Conservation (phyloP, 2,888 invertebrate genomes). For the Myopa testacea region DNA sequence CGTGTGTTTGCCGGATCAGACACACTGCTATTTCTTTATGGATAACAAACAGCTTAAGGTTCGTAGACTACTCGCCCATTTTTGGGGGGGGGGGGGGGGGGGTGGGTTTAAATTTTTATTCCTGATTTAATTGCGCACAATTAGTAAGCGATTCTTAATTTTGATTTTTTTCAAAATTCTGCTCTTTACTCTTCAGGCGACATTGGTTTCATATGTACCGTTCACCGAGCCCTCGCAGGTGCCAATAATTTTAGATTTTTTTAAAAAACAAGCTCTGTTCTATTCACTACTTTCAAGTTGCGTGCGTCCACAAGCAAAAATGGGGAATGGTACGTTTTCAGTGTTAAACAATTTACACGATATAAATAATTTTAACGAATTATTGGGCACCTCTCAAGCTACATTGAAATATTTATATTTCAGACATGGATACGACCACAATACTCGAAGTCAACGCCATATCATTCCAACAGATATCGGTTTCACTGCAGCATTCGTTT, state of each 20-base stretch:
- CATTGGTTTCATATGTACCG: constrained; percentile 76
- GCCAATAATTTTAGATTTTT: constrained; percentile 83
- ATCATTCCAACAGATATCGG: constrained; percentile 89
- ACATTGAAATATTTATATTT: constrained; percentile 44
- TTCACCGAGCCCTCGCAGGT: constrained; percentile 96
- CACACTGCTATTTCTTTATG: constrained; percentile 93
- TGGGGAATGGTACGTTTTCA: constrained; percentile 72
- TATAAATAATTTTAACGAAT: no score
- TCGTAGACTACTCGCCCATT: constrained; percentile 54
- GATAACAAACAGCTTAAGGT: constrained; percentile 83
- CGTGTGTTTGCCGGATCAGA: constrained; percentile 92
- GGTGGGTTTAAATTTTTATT: not conserved
- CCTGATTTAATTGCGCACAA: not conserved
- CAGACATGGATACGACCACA: constrained; percentile 70
- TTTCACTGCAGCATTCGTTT: constrained; percentile 91
- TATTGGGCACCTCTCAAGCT: no score
- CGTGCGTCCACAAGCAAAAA: constrained; percentile 83
- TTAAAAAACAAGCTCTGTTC: constrained; percentile 92
- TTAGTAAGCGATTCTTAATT: not conserved
- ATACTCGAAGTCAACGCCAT: constrained; percentile 93
- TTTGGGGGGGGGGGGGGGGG: no score
- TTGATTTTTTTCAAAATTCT: not conserved
- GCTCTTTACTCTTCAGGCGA: constrained; percentile 54
- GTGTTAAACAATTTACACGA: no score
- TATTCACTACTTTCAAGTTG: constrained; percentile 91